Evolutionary conservation across 2,888 invertebrate genomes (phyloP).

Genomic region (Spilarctia lutea): DNA sequence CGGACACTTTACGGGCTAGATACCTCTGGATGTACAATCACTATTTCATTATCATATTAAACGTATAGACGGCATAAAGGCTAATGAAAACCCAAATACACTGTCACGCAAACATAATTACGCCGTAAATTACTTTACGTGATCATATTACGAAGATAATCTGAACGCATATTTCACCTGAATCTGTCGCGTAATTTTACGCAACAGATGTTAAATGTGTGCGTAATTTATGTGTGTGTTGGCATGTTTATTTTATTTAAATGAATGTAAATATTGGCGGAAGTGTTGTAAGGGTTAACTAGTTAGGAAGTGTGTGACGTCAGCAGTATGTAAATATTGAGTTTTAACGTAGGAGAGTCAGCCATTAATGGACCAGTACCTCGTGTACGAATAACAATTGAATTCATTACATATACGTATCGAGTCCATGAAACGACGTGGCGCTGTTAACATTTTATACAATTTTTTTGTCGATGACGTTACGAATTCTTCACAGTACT

Average conservation of each 20-base stretch:
- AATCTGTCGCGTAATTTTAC: constrained; percentile 23
- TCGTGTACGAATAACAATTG: too few species aligned
- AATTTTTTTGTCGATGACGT: too few species aligned
- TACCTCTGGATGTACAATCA: too few species aligned
- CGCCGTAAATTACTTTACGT: neutral
- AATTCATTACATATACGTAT: too few species aligned
- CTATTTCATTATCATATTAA: neutral
- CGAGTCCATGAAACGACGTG: too few species aligned
- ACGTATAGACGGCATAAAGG: neutral
- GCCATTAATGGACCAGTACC: too few species aligned
- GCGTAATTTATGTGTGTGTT: constrained; percentile 1
- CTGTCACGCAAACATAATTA: neutral
- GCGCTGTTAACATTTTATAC: too few species aligned
- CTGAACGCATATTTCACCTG: constrained; percentile 1
- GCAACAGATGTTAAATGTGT: constrained; percentile 2
- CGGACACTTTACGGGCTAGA: too few species aligned
- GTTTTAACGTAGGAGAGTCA: neutral
- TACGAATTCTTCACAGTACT: too few species aligned
- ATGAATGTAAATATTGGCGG: neutral
- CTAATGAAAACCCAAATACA: neutral
- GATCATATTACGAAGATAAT: constrained; percentile 5
- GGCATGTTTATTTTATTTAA: constrained; percentile 10
- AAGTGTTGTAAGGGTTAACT: neutral
- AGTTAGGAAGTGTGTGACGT: neutral
- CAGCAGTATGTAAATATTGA: neutral